phyloP scores from a whole-genome alignment of 2,797 vertebrate genomes.

The Sphaeramia orbicularis region DNA sequence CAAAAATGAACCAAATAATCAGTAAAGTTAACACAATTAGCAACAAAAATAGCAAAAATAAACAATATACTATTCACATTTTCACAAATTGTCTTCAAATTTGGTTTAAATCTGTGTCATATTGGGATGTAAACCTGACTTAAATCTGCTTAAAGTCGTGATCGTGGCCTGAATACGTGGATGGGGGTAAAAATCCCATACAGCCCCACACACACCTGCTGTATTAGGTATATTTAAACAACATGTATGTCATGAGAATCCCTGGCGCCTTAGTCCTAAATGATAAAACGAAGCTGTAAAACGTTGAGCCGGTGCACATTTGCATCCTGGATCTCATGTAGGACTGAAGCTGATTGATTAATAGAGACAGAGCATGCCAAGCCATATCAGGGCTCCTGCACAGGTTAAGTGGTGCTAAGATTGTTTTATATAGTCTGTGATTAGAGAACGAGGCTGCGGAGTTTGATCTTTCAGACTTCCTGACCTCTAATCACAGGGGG shows the following conservation, averaged over 20 bases:
- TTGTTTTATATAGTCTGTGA: conserved; percentile 87
- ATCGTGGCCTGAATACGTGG: too few species aligned
- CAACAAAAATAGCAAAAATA: too few species aligned
- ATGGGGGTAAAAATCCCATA: too few species aligned
- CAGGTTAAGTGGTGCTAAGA: conserved; percentile 89
- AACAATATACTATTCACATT: too few species aligned
- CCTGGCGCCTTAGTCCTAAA: conserved; percentile 11
- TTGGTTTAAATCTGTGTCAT: too few species aligned
- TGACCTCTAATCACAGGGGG: conserved; percentile 81
- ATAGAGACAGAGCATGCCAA: conserved; percentile 88
- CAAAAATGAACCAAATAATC: too few species aligned
- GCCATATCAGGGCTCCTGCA: conserved; percentile 82
- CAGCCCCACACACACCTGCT: too few species aligned
- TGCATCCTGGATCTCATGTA: conserved; percentile 79
- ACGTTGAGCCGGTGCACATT: conserved; percentile 73
- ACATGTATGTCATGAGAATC: conserved; percentile 44
- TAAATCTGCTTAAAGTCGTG: too few species aligned
- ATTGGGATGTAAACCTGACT: too few species aligned
- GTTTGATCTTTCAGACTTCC: conserved; percentile 81
- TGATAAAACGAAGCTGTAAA: conserved; percentile 36
- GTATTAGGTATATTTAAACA: conserved; percentile 27
- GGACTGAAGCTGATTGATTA: conserved; percentile 86
- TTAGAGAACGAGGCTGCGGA: conserved; percentile 84
- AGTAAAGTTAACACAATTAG: too few species aligned
- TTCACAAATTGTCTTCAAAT: too few species aligned